phyloP scores from a whole-genome alignment of 2,888 invertebrate species.

The Platycheirus rosarum region DNA sequence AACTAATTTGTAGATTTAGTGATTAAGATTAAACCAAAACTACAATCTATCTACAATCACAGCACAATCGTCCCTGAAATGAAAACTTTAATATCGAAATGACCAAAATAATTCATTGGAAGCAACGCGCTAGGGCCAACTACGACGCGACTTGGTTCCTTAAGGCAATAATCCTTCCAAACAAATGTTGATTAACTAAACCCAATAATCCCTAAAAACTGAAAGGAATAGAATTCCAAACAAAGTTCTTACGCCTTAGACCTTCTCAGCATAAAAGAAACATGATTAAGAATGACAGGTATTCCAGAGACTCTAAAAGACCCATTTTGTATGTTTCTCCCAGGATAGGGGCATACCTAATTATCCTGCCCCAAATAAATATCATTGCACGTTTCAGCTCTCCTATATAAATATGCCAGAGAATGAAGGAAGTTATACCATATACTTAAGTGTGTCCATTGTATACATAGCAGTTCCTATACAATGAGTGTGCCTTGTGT shows the following conservation, averaged over 20 bases:
- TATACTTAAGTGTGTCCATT: too few species aligned
- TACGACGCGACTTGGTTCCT: slow-evolving; percentile 1
- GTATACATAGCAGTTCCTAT: slow-evolving; percentile 11
- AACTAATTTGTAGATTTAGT: too few species aligned
- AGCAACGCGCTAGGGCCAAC: neutral
- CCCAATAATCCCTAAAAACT: slow-evolving; percentile 5
- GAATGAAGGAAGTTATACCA: too few species aligned
- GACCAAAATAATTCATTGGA: slow-evolving; percentile 1
- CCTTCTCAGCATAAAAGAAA: slow-evolving; percentile 25
- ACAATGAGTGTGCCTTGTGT: slow-evolving; percentile 40
- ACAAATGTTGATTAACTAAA: slow-evolving; percentile 32
- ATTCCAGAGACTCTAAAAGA: neutral
- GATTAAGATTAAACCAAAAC: too few species aligned
- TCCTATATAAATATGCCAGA: too few species aligned
- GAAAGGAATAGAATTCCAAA: slow-evolving; percentile 21
- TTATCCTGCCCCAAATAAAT: slow-evolving; percentile 64
- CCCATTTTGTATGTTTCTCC: neutral
- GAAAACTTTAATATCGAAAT: slow-evolving; percentile 1
- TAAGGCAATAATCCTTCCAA: slow-evolving; percentile 21
- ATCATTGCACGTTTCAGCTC: slow-evolving; percentile 55
- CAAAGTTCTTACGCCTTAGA: slow-evolving; percentile 8
- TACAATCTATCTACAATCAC: too few species aligned
- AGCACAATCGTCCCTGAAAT: neutral
- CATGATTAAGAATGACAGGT: slow-evolving; percentile 21
- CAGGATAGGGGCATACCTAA: slow-evolving; percentile 29